These are phyloP conservation scores for Spodoptera picta DNA, from an alignment of 2,888 invertebrate genomes.

Conservation along the genomic window DNA sequence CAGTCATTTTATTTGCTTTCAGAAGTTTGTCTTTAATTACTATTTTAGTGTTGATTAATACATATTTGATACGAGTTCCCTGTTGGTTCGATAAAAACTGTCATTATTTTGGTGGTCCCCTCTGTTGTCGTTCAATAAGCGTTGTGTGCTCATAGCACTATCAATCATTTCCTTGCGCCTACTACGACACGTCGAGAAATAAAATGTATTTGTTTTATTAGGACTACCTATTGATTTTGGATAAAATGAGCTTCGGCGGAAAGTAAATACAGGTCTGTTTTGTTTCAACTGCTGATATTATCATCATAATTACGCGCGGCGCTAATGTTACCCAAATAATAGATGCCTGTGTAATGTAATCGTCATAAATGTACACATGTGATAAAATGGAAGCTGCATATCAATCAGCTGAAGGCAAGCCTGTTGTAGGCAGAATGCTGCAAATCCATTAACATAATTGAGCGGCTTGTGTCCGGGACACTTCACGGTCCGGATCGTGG, in stretches of 20 bases:
- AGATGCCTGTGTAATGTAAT: slow-evolving; percentile 58
- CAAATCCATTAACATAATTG: slow-evolving; percentile 86
- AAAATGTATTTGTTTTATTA: slow-evolving; percentile 76
- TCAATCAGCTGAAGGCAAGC: slow-evolving; percentile 74
- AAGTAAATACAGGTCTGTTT: slow-evolving; percentile 54
- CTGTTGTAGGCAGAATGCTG: slow-evolving; percentile 75
- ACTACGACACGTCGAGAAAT: slow-evolving; percentile 77
- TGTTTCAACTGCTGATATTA: slow-evolving; percentile 28
- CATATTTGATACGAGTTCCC: slow-evolving; percentile 68
- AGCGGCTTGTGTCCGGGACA: slow-evolving; percentile 82
- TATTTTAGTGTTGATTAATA: slow-evolving; percentile 64
- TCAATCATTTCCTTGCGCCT: slow-evolving; percentile 82
- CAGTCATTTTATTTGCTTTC: slow-evolving; percentile 49
- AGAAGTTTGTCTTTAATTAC: slow-evolving; percentile 59
- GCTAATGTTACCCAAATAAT: slow-evolving; percentile 51
- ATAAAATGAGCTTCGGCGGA: slow-evolving; percentile 69
- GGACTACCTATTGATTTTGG: slow-evolving; percentile 81
- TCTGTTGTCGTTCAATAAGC: slow-evolving; percentile 77
- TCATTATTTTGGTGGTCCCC: slow-evolving; percentile 72
- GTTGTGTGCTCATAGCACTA: slow-evolving; percentile 83
- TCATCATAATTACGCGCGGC: slow-evolving; percentile 46
- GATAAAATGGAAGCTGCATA: slow-evolving; percentile 65
- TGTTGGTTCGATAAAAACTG: slow-evolving; percentile 65
- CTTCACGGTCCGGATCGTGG: slow-evolving; percentile 77
- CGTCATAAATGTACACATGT: slow-evolving; percentile 62